A percentile compares a stretch with the other conserved stretches of the same genome.
Conservation (phyloP, 2,113 vertebrate species). For the Baryphthengus martii region DNA sequence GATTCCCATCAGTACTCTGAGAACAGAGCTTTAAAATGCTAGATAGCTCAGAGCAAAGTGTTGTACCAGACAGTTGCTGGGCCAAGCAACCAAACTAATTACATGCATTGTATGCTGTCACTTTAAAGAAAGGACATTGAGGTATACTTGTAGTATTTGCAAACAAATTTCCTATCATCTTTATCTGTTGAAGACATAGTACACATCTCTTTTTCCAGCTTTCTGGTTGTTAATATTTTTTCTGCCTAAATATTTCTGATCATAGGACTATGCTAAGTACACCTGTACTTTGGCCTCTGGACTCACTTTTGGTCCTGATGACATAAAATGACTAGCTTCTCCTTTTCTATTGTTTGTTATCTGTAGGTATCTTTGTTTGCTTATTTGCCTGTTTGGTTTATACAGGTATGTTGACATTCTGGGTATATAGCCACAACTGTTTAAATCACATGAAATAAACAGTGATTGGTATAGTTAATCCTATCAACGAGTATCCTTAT, state of each 20-base stretch:
- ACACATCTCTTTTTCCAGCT: neutral
- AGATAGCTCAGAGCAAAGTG: neutral
- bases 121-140: neutral
- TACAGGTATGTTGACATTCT: neutral
- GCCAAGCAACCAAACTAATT: neutral
- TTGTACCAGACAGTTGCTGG: neutral
- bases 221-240: neutral
- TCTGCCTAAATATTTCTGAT: neutral
- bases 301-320: neutral
- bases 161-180: neutral
- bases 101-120: neutral
- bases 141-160: neutral
- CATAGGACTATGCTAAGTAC: neutral
- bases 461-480: neutral
- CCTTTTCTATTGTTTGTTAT: neutral
- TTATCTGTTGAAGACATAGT: neutral
- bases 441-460: neutral
- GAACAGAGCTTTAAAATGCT: neutral
- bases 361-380: neutral
- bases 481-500: neutral
- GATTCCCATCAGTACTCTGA: neutral
- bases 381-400: neutral
- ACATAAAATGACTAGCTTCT: neutral
- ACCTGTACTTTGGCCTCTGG: neutral
- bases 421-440: neutral